phyloP scores from a whole-genome alignment of 2,888 invertebrate genomes.

The Cosmia pyralina region DNA sequence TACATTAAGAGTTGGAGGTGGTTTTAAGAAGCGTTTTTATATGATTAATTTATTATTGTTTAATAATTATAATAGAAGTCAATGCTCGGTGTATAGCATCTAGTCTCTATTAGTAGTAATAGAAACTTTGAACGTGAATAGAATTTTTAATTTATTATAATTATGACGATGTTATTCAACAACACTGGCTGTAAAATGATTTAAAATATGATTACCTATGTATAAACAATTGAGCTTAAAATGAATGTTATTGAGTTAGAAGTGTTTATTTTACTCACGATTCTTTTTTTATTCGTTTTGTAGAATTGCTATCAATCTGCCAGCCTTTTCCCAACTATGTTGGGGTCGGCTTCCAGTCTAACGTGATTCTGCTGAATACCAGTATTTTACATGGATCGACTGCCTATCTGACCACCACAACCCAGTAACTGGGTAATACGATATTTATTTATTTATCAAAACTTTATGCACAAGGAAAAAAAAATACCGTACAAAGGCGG shows the following conservation, averaged over 20 bases:
- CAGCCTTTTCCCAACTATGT: no score
- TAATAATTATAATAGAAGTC: conserved; percentile 66
- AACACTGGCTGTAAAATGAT: conserved; percentile 26
- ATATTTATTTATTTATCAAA: no score
- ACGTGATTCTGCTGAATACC: no score
- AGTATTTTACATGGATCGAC: no score
- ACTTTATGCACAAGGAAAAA: no score
- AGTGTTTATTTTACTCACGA: conserved; percentile 3
- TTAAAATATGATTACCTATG: conserved; percentile 26
- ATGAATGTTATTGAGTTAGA: conserved; percentile 15
- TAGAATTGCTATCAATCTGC: no score
- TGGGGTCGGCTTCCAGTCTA: no score
- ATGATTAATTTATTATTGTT: conserved; percentile 56
- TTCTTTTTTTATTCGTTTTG: conserved; percentile 3
- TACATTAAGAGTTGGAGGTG: accelerated
- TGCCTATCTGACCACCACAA: no score
- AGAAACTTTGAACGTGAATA: conserved; percentile 52
- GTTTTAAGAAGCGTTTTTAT: neutral
- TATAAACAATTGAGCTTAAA: conserved; percentile 8
- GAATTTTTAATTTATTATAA: conserved; percentile 50
- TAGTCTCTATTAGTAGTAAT: conserved; percentile 65
- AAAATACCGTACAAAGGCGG: no score
- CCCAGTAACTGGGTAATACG: no score
- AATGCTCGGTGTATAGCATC: conserved; percentile 64
- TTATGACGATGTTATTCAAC: conserved; percentile 37